phyloP scores from a whole-genome alignment of 2,888 invertebrate genomes.

The Acronicta psi region DNA sequence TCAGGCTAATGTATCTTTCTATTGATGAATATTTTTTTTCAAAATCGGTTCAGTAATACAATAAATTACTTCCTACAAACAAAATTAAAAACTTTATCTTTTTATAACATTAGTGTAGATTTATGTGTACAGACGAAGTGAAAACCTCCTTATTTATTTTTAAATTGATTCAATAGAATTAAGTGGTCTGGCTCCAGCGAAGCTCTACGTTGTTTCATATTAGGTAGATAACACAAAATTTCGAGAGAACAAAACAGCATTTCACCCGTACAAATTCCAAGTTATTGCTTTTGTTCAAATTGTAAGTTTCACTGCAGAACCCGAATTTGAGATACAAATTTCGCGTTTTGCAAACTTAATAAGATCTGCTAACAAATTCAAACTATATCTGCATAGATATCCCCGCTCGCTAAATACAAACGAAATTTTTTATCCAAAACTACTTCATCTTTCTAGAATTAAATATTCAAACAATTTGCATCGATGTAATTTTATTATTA shows the following conservation, averaged over 20 bases:
- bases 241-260: constrained; percentile 13
- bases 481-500: too few species aligned
- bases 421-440: too few species aligned
- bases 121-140: too few species aligned
- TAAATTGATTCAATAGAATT: constrained; percentile 18
- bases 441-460: too few species aligned
- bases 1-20: too few species aligned
- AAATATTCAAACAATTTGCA: too few species aligned
- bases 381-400: not conserved
- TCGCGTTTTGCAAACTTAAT: not conserved
- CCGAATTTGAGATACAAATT: not conserved
- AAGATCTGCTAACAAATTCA: not conserved
- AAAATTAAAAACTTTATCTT: too few species aligned
- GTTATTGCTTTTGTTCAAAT: not conserved
- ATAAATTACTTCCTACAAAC: too few species aligned
- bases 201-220: not conserved
- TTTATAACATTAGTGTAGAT: too few species aligned
- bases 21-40: too few species aligned
- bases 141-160: constrained; percentile 8
- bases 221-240: constrained; percentile 14
- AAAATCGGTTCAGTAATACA: too few species aligned
- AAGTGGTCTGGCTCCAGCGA: constrained; percentile 4
- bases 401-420: too few species aligned
- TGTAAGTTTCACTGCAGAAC: not conserved
- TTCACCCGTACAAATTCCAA: constrained; percentile 9